Conservation (phyloP, 1,140 invertebrate genomes). For the Formica exsecta region DNA sequence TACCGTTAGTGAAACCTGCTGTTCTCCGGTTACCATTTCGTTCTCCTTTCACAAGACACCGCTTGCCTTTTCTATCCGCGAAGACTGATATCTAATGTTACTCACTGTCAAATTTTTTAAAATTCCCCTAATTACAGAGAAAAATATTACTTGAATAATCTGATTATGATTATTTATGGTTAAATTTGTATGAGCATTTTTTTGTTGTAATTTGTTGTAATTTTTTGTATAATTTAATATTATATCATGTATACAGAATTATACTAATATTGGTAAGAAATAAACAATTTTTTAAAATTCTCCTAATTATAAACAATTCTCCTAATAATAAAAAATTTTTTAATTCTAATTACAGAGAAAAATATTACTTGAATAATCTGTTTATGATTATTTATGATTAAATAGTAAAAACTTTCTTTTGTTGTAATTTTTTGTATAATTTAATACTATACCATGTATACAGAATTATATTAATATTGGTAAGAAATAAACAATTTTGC, state of each 20-base stretch:
- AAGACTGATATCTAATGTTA: not conserved
- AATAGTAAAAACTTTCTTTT: no score
- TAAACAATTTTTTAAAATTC: not conserved
- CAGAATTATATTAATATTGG: not conserved
- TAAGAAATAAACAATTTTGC: conserved; percentile 20
- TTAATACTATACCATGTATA: not conserved
- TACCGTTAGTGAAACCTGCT: conserved; percentile 46
- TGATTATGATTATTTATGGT: not conserved
- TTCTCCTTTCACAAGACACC: not conserved
- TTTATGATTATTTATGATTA: not conserved
- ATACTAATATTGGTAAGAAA: no score
- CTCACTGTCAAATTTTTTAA: not conserved
- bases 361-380: not conserved
- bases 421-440: not conserved
- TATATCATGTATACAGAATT: no score
- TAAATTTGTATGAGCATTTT: not conserved
- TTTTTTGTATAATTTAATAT: no score
- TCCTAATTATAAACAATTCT: not conserved
- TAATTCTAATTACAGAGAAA: not conserved
- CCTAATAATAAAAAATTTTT: no score
- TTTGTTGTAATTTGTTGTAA: no score
- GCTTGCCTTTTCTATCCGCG: not conserved
- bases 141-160: not conserved
- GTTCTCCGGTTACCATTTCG: conserved; percentile 15
- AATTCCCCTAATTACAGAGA: not conserved